These are phyloP conservation scores for Astreopora myriophthalma DNA, from an alignment of 64 coral and sea anemone genomes.

Conservation along the genomic window DNA sequence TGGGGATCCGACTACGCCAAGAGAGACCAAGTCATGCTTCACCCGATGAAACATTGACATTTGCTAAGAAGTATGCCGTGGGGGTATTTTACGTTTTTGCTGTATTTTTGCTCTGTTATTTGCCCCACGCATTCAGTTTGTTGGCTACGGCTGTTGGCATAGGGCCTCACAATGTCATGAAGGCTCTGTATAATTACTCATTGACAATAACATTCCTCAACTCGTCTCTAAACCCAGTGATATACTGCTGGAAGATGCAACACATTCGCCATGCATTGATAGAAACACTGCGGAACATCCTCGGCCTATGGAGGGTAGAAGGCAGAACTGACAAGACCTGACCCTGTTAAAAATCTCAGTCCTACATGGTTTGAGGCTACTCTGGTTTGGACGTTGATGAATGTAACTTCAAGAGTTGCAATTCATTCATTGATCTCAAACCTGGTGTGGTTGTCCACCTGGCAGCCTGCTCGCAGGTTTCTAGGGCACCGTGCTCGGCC, in stretches of 20 bases:
- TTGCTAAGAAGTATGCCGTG: neutral
- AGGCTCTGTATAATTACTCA: neutral
- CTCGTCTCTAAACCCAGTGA: neutral
- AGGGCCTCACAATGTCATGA: neutral
- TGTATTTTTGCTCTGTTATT: constrained; percentile 4
- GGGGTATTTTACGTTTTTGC: constrained; percentile 1
- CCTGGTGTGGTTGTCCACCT: too few relatives aligned
- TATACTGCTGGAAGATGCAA: constrained; percentile 20
- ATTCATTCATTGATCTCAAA: too few relatives aligned
- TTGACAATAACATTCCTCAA: constrained; percentile 19
- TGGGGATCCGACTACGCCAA: neutral
- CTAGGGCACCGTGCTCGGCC: too few relatives aligned
- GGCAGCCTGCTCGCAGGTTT: too few relatives aligned
- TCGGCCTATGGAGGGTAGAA: neutral
- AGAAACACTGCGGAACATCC: neutral
- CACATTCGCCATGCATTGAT: neutral
- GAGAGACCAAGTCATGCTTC: neutral
- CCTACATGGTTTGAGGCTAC: too few relatives aligned
- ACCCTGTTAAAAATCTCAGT: too few relatives aligned
- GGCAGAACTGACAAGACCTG: neutral
- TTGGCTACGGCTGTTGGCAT: neutral
- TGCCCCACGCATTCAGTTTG: constrained; percentile 5
- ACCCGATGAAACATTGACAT: neutral
- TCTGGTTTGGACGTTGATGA: too few relatives aligned
- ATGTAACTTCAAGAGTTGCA: too few relatives aligned